A percentile compares a stretch with the other conserved stretches of the same genome.
These are phyloP conservation scores for Bungarus multicinctus DNA, from an alignment of 2,113 vertebrate species.

Conservation along the genomic window DNA sequence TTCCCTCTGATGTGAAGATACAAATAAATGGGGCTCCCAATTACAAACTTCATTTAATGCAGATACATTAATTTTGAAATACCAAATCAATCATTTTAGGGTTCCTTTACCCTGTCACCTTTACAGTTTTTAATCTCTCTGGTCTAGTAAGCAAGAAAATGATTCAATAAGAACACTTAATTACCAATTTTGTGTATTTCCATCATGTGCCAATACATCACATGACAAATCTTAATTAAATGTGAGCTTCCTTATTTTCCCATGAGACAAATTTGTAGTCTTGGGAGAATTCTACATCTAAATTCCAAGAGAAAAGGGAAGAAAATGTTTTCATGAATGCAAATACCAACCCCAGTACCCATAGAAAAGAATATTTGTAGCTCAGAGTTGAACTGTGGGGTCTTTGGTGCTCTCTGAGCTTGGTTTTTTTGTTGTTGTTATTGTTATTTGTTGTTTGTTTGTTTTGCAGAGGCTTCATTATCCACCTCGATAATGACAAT, in stretches of 20 bases:
- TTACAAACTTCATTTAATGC: neutral
- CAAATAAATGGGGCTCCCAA: neutral
- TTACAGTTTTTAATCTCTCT: neutral
- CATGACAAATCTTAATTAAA: slow-evolving; percentile 41
- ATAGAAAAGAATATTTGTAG: too few species aligned
- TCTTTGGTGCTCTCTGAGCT: too few species aligned
- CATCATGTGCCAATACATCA: slow-evolving; percentile 17
- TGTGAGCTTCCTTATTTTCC: slow-evolving; percentile 51
- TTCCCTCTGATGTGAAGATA: neutral
- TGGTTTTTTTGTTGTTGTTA: too few species aligned
- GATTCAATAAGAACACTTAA: slow-evolving; percentile 51
- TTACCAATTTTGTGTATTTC: slow-evolving; percentile 38
- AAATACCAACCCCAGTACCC: neutral
- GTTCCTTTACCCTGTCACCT: neutral
- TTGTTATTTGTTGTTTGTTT: too few species aligned
- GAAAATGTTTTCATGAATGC: neutral
- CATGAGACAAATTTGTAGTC: slow-evolving; percentile 44
- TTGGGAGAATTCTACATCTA: slow-evolving; percentile 26
- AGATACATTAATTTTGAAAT: neutral
- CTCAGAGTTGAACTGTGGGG: too few species aligned
- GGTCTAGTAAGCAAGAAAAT: slow-evolving; percentile 1
- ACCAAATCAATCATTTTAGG: neutral
- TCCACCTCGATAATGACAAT: too few species aligned
- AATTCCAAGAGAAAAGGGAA: neutral
- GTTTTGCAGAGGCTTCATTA: too few species aligned